phyloP scores from a whole-genome alignment of 2,797 vertebrate species.

The Anguilla obscura region DNA sequence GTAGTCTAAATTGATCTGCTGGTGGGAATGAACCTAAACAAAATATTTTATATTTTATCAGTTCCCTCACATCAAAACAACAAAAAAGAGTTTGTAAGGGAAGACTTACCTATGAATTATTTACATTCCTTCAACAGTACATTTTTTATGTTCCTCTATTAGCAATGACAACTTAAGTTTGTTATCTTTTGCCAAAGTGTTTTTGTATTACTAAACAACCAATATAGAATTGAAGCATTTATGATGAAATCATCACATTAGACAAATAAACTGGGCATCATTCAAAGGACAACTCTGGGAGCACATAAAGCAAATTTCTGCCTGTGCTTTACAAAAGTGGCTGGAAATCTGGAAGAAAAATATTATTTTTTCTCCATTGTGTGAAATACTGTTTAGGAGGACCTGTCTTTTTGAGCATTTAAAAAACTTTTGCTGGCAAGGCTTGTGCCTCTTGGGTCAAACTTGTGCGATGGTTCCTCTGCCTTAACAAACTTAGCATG shows the following conservation, averaged over 20 bases:
- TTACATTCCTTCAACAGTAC: slow-evolving; percentile 53
- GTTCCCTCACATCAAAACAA: slow-evolving; percentile 20
- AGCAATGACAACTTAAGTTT: slow-evolving; percentile 60
- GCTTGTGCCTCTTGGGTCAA: slow-evolving; percentile 71
- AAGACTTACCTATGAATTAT: slow-evolving; percentile 27
- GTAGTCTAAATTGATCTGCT: background rate
- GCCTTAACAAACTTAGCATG: slow-evolving; percentile 79
- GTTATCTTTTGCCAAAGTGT: slow-evolving; percentile 60
- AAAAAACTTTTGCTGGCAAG: slow-evolving; percentile 78
- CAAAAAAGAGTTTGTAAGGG: slow-evolving; percentile 36
- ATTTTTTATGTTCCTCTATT: slow-evolving; percentile 61
- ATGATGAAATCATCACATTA: slow-evolving; percentile 80
- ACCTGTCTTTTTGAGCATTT: slow-evolving; percentile 74
- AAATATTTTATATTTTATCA: slow-evolving; percentile 31
- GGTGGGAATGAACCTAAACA: slow-evolving; percentile 26
- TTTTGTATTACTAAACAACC: slow-evolving; percentile 71
- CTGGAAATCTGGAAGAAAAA: slow-evolving; percentile 82
- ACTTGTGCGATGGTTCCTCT: slow-evolving; percentile 77
- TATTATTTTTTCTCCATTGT: slow-evolving; percentile 87
- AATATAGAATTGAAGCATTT: slow-evolving; percentile 77
- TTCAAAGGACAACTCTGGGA: slow-evolving; percentile 79
- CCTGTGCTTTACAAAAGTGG: slow-evolving; percentile 75
- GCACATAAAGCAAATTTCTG: slow-evolving; percentile 79
- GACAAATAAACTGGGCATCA: slow-evolving; percentile 80
- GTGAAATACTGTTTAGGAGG: slow-evolving; percentile 82